phyloP scores from a whole-genome alignment of 2,113 vertebrate genomes.

The Myodes glareolus region DNA sequence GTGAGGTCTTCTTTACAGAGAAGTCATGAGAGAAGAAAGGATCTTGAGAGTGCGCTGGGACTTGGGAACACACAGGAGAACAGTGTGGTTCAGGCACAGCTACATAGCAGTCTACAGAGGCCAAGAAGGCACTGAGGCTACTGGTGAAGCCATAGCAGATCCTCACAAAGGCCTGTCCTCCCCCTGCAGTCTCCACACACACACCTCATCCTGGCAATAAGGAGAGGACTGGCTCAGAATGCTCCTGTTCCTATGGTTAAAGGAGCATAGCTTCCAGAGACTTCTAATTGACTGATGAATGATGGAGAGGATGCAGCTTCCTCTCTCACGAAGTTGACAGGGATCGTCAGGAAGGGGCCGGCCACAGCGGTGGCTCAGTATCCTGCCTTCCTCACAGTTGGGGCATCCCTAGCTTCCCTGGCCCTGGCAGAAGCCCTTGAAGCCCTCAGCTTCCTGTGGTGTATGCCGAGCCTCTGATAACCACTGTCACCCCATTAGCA shows the following conservation, averaged over 20 bases:
- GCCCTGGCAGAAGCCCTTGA: neutral
- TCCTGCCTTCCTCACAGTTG: neutral
- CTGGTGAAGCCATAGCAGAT: neutral
- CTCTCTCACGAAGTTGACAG: constrained; percentile 1
- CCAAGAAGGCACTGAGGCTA: neutral
- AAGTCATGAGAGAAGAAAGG: neutral
- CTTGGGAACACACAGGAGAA: neutral
- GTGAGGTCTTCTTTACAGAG: neutral
- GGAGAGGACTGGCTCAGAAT: constrained; percentile 81
- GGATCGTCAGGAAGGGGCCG: neutral
- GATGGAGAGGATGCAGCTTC: neutral
- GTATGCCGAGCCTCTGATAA: neutral
- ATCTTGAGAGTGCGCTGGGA: neutral
- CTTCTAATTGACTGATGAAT: constrained; percentile 63
- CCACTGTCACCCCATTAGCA: neutral
- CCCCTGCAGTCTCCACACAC: neutral
- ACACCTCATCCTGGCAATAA: constrained; percentile 68
- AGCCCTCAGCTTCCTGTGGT: neutral
- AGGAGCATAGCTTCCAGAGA: constrained; percentile 56
- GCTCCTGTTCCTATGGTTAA: constrained; percentile 87
- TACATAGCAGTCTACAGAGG: neutral
- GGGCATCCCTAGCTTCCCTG: neutral
- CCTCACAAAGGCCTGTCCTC: neutral
- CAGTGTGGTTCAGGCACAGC: neutral
- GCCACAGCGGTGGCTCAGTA: neutral